Base-by-base conservation (phyloP, 2,113 vertebrate genomes). In the Piaya cayana region DNA sequence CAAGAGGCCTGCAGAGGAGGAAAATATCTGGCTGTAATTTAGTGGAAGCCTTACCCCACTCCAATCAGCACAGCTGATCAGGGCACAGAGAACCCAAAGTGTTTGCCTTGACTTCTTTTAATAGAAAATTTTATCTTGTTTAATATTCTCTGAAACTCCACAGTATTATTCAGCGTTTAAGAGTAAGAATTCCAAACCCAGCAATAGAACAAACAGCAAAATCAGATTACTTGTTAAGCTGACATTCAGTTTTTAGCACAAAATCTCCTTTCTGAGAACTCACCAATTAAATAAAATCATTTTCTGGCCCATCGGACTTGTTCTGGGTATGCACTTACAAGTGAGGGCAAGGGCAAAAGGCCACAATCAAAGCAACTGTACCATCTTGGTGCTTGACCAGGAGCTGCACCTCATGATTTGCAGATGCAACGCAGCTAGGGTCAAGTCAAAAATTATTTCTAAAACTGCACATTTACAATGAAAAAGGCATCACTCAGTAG, bases 271-370 rank as follows among this genome's bases (percentile, higher is more conserved):
- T 69, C 36, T 63, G 36, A 82, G 36, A 77, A n/a, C 3, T 76
- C 0, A 0, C 1, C 59, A 65, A 8, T 30, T 58, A 36, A 72
- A 87, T 37, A 13, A n/a, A 62, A 59, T 20, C 0, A 10, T 62
- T 86, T 90, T 47, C 49, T 88, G 30, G 5, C 49, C 59, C 27
- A 27, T 49, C 32, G 47, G 25, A 37, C 34, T 17, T 17, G 6
- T 65, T 62, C 42, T 55, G 47, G 36, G 27, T 21, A 15, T 8
- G 15, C 20, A 17, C 7, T 52, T 23, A 23, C 14, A 32, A 27
- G 65, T 49, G 16, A 91, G 11, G 16, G 14, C 42, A 45, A 26
- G 36, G 30, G 8, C 43, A 65, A 53, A 91, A 32, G 2, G 2
- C 8, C 25, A 11, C 27, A 52, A n/a, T 56, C 68, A 70, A 68